A percentile compares a stretch with the other conserved stretches of the same genome.
Conservation (phyloP, 2,113 vertebrate species). For the Panthera tigris region DNA sequence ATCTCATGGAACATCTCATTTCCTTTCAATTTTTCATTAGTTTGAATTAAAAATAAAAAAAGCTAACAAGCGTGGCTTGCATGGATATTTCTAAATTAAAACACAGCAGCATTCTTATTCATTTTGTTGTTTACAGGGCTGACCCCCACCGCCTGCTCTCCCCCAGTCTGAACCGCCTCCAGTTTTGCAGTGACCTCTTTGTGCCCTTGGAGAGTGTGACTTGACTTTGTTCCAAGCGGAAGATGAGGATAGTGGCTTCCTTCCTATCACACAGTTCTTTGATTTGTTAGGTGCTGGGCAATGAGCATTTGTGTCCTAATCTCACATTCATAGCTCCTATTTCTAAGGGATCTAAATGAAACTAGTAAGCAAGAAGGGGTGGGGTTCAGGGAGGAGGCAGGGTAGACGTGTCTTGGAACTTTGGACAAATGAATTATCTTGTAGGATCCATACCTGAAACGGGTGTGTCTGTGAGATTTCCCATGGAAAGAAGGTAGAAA, state of each 20-base stretch:
- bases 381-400: background rate
- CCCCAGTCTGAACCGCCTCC: background rate
- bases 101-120: background rate
- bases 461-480: background rate
- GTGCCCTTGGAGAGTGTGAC: background rate
- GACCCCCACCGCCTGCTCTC: background rate
- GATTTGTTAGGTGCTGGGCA: background rate
- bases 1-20: constrained; percentile 58
- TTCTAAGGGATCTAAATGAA: constrained; percentile 13
- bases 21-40: constrained; percentile 72
- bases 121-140: constrained; percentile 14
- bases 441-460: background rate
- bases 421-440: background rate
- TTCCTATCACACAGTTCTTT: background rate
- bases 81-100: constrained; percentile 61
- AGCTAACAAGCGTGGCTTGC: constrained; percentile 46
- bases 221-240: background rate
- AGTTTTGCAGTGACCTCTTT: background rate
- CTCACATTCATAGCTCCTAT: background rate
- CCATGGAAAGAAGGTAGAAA: background rate
- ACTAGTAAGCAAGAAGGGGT: background rate
- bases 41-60: constrained; percentile 61
- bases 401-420: background rate
- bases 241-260: background rate
- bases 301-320: background rate